These are phyloP conservation scores for Harpagoxenus sublaevis DNA, from an alignment of 2,888 invertebrate species.

Conservation along the genomic window DNA sequence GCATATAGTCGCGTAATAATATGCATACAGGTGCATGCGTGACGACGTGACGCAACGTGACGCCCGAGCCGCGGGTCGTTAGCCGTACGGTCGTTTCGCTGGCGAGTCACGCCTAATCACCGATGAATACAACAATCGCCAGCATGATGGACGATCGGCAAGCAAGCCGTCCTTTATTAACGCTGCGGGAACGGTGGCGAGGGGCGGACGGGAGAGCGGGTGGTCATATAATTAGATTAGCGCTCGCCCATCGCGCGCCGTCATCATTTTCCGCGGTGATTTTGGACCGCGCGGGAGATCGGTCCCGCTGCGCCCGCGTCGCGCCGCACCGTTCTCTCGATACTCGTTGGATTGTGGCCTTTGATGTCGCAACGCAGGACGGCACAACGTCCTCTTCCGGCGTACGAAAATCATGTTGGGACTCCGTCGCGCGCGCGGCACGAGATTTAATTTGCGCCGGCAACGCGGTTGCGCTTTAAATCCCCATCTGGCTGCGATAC, in stretches of 20 bases:
- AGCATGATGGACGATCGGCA: slow-evolving; percentile 79
- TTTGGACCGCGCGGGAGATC: slow-evolving; percentile 56
- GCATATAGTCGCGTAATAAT: slow-evolving; percentile 67
- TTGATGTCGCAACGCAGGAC: slow-evolving; percentile 67
- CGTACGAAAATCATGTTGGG: slow-evolving; percentile 69
- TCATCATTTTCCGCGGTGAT: slow-evolving; percentile 72
- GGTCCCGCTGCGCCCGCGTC: background rate
- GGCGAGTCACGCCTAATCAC: slow-evolving; percentile 79
- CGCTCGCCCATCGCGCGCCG: slow-evolving; percentile 67
- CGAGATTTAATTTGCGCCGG: slow-evolving; percentile 69
- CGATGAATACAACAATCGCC: slow-evolving; percentile 80
- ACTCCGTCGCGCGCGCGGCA: slow-evolving; percentile 51
- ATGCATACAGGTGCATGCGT: slow-evolving; percentile 71
- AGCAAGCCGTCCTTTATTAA: slow-evolving; percentile 78
- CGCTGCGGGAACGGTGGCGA: slow-evolving; percentile 49
- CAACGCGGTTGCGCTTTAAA: slow-evolving; percentile 56
- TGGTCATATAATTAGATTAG: slow-evolving; percentile 78
- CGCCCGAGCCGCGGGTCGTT: slow-evolving; percentile 73
- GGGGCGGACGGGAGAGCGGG: background rate
- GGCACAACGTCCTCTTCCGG: slow-evolving; percentile 67
- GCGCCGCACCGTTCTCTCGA: background rate
- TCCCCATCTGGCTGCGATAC: slow-evolving; percentile 41
- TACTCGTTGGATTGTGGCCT: slow-evolving; percentile 54
- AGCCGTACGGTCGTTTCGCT: slow-evolving; percentile 77
- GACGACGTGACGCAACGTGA: slow-evolving; percentile 68